A percentile compares a stretch with the other conserved stretches of the same genome.
phyloP scores from a whole-genome alignment of 1,140 invertebrate genomes.

The Pseudomyrmex sp. region DNA sequence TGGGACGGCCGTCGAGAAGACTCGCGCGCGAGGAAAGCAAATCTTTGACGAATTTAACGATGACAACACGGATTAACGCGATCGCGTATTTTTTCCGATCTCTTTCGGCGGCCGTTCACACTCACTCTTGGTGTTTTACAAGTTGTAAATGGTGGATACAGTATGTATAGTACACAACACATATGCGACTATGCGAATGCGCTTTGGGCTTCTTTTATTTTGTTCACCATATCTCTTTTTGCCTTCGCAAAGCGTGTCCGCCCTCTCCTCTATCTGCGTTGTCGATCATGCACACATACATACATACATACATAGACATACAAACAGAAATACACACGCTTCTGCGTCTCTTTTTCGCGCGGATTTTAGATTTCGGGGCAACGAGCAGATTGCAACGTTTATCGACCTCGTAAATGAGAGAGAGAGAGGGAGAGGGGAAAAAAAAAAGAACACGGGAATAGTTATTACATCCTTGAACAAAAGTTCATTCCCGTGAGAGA shows the following conservation, averaged over 20 bases:
- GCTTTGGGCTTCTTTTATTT: conserved; percentile 63
- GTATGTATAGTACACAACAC: conserved; percentile 75
- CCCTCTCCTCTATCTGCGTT: conserved; percentile 13
- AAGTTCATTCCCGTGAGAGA: conserved; percentile 6
- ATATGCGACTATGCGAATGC: conserved; percentile 67
- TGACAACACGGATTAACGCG: not conserved
- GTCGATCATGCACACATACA: conserved; percentile 10
- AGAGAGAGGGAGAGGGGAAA: too few species aligned
- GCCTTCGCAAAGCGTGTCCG: not conserved
- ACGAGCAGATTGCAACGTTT: conserved; percentile 15
- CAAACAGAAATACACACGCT: too few species aligned
- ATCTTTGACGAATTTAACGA: not conserved
- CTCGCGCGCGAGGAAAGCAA: not conserved
- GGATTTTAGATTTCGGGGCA: conserved; percentile 14
- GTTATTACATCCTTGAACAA: conserved; percentile 39
- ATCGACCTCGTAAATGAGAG: not conserved
- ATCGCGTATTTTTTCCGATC: conserved; percentile 10
- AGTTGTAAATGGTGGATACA: not conserved
- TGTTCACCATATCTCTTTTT: conserved; percentile 56
- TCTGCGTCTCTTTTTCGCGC: conserved; percentile 44
- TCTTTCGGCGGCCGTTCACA: conserved; percentile 70
- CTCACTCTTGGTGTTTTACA: conserved; percentile 63
- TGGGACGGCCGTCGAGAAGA: conserved; percentile 33
- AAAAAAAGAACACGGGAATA: not conserved
- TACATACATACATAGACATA: too few species aligned